These are phyloP conservation scores for Sebastes vulpes DNA, from an alignment of 2,797 vertebrate genomes.

Conservation along the genomic window DNA sequence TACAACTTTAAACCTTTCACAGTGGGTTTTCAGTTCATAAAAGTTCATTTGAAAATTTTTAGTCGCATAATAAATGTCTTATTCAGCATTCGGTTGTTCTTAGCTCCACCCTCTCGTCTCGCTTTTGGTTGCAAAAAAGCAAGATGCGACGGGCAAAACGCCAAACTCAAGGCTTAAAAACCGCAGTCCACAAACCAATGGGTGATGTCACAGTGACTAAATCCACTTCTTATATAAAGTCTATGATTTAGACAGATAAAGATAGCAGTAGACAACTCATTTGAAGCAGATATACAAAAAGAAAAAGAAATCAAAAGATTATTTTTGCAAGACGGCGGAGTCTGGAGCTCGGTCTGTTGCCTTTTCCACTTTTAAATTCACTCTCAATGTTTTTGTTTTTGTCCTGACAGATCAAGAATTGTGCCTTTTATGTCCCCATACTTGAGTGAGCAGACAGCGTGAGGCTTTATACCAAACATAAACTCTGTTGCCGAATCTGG, in stretches of 20 bases:
- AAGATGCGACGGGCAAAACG: accelerated
- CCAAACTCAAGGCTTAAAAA: too few relatives aligned
- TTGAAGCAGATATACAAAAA: neutral
- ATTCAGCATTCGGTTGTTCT: too few relatives aligned
- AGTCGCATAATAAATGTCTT: too few relatives aligned
- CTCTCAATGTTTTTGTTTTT: neutral
- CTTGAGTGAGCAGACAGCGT: constrained; percentile 2
- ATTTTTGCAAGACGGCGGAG: neutral
- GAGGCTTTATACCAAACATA: neutral
- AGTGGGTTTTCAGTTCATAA: too few relatives aligned
- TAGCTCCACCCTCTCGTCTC: too few relatives aligned
- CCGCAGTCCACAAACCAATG: too few relatives aligned
- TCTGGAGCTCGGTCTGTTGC: neutral
- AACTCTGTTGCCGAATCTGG: neutral
- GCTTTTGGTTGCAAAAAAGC: too few relatives aligned
- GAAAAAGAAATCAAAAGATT: neutral
- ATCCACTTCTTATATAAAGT: too few relatives aligned
- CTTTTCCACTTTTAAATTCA: neutral
- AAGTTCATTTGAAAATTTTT: too few relatives aligned
- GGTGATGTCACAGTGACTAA: too few relatives aligned
- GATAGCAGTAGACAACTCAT: neutral
- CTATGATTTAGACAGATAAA: neutral
- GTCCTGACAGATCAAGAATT: neutral
- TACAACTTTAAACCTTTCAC: too few relatives aligned
- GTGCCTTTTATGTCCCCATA: neutral